Conservation (phyloP, 2,888 invertebrate species). For the Iselma pallidipennis region DNA sequence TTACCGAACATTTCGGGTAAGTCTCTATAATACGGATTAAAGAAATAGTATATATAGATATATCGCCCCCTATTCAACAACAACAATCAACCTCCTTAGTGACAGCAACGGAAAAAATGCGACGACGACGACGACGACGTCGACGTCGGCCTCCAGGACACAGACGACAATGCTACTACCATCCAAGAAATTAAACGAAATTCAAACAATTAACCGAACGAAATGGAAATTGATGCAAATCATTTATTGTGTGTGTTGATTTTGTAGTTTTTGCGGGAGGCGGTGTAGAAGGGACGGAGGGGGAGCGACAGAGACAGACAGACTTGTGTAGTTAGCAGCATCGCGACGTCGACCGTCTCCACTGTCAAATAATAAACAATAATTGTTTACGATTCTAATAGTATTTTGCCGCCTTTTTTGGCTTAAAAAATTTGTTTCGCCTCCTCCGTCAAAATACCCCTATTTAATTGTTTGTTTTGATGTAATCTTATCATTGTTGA, state of each 20-base stretch:
- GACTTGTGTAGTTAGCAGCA: too few relatives aligned
- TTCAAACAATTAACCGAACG: too few relatives aligned
- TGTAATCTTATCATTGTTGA: too few relatives aligned
- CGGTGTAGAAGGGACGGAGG: neutral
- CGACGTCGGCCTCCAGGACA: neutral
- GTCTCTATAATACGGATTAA: neutral
- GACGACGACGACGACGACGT: too few relatives aligned
- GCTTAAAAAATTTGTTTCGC: too few relatives aligned
- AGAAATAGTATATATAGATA: neutral
- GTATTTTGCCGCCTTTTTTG: neutral
- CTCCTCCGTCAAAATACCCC: too few relatives aligned
- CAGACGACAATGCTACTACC: too few relatives aligned
- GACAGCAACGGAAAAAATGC: neutral
- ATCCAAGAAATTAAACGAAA: too few relatives aligned
- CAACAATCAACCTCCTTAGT: neutral
- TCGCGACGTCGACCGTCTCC: neutral
- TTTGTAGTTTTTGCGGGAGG: neutral
- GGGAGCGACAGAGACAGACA: too few relatives aligned
- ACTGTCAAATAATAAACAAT: slow-evolving; percentile 1
- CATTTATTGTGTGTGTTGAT: neutral
- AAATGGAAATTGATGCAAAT: neutral
- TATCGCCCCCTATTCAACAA: slow-evolving; percentile 1
- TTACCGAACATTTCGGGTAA: neutral
- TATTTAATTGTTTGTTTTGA: too few relatives aligned
- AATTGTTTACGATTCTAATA: neutral